Conservation (phyloP, 1,140 invertebrate genomes). For the Anoplophora glabripennis region DNA sequence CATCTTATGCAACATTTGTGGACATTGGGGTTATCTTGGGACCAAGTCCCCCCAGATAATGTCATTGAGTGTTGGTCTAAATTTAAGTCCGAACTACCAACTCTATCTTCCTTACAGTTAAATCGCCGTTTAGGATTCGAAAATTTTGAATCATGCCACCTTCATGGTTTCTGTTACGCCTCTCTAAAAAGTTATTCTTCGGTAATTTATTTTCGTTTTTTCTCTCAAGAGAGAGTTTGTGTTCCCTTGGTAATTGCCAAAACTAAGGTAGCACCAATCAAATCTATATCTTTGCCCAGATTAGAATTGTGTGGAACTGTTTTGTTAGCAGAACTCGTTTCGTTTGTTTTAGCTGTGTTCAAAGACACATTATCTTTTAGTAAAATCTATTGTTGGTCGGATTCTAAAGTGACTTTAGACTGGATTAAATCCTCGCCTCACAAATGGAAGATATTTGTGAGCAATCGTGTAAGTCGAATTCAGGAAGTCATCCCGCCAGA, state of each 20-base stretch:
- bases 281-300: slow-evolving; percentile 4
- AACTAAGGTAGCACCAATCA: neutral
- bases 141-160: too few species aligned
- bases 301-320: slow-evolving; percentile 13
- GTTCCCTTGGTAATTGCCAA: neutral
- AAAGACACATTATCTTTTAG: too few species aligned
- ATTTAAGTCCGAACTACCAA: too few species aligned
- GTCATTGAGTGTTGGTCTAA: too few species aligned
- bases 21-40: slow-evolving; percentile 44
- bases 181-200: too few species aligned
- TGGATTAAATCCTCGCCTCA: slow-evolving; percentile 25
- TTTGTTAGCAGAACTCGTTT: neutral
- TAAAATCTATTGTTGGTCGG: slow-evolving; percentile 5
- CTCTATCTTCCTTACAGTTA: too few species aligned
- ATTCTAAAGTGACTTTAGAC: slow-evolving; percentile 9
- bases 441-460: slow-evolving; percentile 22
- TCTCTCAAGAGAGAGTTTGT: too few species aligned
- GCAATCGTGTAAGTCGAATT: slow-evolving; percentile 22
- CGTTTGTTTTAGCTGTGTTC: neutral
- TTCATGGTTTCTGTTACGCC: too few species aligned
- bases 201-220: too few species aligned
- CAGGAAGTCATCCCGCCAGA: slow-evolving; percentile 11
- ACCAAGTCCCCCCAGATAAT: slow-evolving; percentile 31
- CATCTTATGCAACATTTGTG: slow-evolving; percentile 50
- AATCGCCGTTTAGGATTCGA: too few species aligned